These are phyloP conservation scores for Teleopsis dalmanni DNA, from an alignment of 1,140 invertebrate species.

Conservation along the genomic window DNA sequence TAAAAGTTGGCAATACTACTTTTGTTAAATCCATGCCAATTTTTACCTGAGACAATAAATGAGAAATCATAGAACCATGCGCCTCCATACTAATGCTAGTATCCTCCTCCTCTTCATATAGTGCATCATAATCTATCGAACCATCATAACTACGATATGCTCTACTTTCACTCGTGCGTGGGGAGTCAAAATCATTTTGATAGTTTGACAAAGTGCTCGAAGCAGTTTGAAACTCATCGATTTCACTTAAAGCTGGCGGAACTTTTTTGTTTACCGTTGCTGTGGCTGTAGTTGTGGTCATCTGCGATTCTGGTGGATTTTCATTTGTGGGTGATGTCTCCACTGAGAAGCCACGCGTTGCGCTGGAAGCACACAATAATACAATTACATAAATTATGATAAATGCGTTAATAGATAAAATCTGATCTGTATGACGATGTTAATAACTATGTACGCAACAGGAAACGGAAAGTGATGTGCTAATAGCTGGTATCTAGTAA, in stretches of 20 bases:
- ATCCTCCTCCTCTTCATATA: constrained; percentile 84
- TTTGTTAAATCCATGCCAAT: constrained; percentile 99
- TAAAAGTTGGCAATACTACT: constrained; percentile 94
- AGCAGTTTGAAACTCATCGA: constrained; percentile 27
- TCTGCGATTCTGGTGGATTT: constrained; percentile 20
- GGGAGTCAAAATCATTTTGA: constrained; percentile 1
- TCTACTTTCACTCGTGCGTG: constrained; percentile 30
- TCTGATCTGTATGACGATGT: too few relatives aligned
- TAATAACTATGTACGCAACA: too few relatives aligned
- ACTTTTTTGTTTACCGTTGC: constrained; percentile 3
- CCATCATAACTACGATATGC: constrained; percentile 4
- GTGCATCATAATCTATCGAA: constrained; percentile 63
- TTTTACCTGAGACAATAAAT: constrained; percentile 90
- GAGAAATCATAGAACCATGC: constrained; percentile 90
- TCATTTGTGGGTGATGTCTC: constrained; percentile 33
- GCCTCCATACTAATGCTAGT: constrained; percentile 82
- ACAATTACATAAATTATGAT: neutral
- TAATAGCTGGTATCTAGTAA: too few relatives aligned
- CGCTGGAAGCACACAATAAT: constrained; percentile 14
- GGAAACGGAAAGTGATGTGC: too few relatives aligned
- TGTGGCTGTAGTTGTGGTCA: constrained; percentile 8
- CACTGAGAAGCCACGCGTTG: constrained; percentile 32
- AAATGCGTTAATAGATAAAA: too few relatives aligned
- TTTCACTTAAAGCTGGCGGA: constrained; percentile 22
- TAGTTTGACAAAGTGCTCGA: constrained; percentile 13